Evolutionary conservation across 2,113 vertebrate genomes (phyloP), one percentile per base, ranked within the genome.

Genomic region (Tragelaphus scriptus): DNA sequence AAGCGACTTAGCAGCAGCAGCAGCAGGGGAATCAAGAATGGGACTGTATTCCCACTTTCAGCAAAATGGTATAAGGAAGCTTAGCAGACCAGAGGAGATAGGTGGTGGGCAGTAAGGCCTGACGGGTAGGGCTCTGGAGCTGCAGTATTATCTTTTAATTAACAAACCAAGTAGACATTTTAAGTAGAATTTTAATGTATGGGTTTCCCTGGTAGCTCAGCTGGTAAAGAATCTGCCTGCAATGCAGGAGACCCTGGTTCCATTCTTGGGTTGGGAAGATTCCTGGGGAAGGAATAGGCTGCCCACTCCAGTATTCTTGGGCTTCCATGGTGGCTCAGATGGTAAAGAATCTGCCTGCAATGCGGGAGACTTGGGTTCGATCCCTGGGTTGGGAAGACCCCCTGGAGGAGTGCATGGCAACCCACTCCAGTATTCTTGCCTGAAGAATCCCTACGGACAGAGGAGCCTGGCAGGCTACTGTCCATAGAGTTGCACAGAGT

Each of bases 131-230:
- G 21, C 36, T 58, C 11, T 58, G 17, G 47, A 63, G 32, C 5
- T 44, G 14, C 15, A 75, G 2, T 32, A 28, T 49, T 55, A 85
- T 30, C n/a, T 90, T 95, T 49, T 81, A 92, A 47, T 80, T 53
- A 53, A 56, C 21, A 92, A 89, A 86, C 30, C 56, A 51, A 75
- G 80, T 49, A 58, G 59, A 51, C 51, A n/a, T n/a, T 82, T 95
- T 90, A 75, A 77, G 40, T 26, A 77, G 23, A 77, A 77, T 77
- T 44, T 77, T 77, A 77, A 77, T 71, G n/a, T 71, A 40, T 40
- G 68, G 19, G 68, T 16, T 68, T 68, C 63, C 30, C 63, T 65
- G 16, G 30, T 65, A n/a, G 30, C 32, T 65, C 32, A n/a, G 16
- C 63, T 68, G 63, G 30, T 68, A 68, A 68, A 68, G 63, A 68